Conservation (phyloP, 2,797 vertebrate species). For the Xiphophorus birchmanni region DNA sequence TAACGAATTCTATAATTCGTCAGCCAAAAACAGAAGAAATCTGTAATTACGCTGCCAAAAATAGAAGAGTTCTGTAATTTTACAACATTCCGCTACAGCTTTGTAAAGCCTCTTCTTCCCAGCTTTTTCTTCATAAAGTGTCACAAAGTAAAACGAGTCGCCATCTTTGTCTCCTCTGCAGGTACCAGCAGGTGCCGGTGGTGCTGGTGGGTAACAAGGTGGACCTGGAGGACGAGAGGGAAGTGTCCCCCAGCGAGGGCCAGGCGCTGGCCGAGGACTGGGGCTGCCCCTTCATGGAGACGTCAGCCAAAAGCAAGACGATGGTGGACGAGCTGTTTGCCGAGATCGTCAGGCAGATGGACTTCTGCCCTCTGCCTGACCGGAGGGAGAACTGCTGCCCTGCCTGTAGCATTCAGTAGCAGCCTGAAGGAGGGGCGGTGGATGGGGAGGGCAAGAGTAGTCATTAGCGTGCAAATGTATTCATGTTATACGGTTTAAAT, state of each 20-base stretch:
- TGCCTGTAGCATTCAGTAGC: constrained; percentile 92
- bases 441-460: constrained; percentile 21
- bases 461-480: constrained; percentile 31
- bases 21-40: too few relatives aligned
- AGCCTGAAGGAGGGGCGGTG: constrained; percentile 6
- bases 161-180: constrained; percentile 37
- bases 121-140: not conserved
- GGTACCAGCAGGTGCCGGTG: constrained; percentile 93
- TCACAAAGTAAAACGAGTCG: not conserved
- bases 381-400: constrained; percentile 93
- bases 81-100: not conserved
- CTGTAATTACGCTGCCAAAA: too few relatives aligned
- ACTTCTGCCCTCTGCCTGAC: constrained; percentile 95
- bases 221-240: constrained; percentile 94
- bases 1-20: too few relatives aligned
- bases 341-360: constrained; percentile 97
- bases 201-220: constrained; percentile 97
- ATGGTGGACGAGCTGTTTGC: constrained; percentile 98
- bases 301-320: constrained; percentile 95
- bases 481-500: constrained; percentile 16
- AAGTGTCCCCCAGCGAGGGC: constrained; percentile 91
- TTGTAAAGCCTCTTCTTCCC: not conserved
- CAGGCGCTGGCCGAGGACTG: constrained; percentile 94
- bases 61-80: not conserved
- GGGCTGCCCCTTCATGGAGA: constrained; percentile 98